Base-by-base conservation (phyloP, 1,140 invertebrate species). In the Drosophila sp. region DNA sequence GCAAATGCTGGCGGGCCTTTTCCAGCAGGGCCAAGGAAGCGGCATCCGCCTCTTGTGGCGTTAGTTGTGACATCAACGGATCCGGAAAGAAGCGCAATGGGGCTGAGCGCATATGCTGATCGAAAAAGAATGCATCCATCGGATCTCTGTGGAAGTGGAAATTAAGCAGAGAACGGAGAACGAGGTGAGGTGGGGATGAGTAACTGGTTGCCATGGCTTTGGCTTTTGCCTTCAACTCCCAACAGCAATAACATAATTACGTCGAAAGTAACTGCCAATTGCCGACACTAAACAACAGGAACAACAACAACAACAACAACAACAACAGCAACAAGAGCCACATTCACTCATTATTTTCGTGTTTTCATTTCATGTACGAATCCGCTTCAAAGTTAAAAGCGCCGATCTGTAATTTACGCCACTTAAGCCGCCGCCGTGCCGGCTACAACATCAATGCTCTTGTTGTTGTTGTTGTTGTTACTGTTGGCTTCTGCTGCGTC, bases 111-210 rank as follows among this genome's bases (percentile, higher is more conserved):
- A 95, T 94, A 71, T 95, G 94, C 72, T 95, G 94, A 73, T 95
- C 94, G 92, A 95, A 94, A 50, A 95, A 93, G 86, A 95, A 93
- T 7, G 93, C 93, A 70, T 95, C 95, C 93, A 95, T 95, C 62
- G 95, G 95, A 91, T 95, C 95, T 81, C 95, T 91, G 50, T 3
- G 4, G 68, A 57, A 0, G 30, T n/a, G 38, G 47, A 8, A 64
- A 38, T 0, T 8, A 1, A 29, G 4, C 47, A 40, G 67, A 35
- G 54, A 6, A 67, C 47, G 5, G 17, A 27, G 40, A 44, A 25
- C 27, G 3, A 54, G 23, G 44, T 10, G n/a, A 60, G 62, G n/a
- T 38, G 23, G 58, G 55, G 35, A 41, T 17, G 41, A 55, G 35
- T 40, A 65, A 72, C 65, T 68, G 76, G 66, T 69, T 70, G 44